Base-by-base conservation (phyloP, 23 tunicate genomes). In the Ascidia mentula region DNA sequence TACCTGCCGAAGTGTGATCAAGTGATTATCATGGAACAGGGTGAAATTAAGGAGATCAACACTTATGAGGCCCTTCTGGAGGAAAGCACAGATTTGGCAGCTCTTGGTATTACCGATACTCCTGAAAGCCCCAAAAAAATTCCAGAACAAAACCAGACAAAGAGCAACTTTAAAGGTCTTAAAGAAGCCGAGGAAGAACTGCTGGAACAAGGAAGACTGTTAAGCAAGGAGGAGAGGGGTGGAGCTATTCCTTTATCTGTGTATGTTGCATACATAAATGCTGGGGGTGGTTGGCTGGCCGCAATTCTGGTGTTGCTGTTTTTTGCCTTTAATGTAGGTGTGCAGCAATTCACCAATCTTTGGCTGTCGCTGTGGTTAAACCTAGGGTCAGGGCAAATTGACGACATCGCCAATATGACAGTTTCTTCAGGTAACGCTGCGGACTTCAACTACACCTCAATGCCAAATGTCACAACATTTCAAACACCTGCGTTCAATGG, bases 331-430 rank as follows among this genome's bases (percentile, higher is more conserved):
- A 87, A 81, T 39, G 87, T 86, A 40, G 86, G 87, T 37, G 81
- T 75, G 46, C 90, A 85, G 59, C 97, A 86, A 46, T 91, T 91
- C 69, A 80, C 82, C n/a, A 77, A 72, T 32, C 72, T 86, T 36
- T 91, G 97, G 97, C 59, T 91, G 37, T 91, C 97, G 8, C 77
- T 60, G 34, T 86, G 90, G 97, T 38, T 91, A 12, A 91, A 82
- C 22, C 80, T 76, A 18, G 78, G 84, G 34, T 86, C 90, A 6
- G 65, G 22, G 12, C 74, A 70, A 20, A 30, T 22, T 70, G 31
- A 36, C 13, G 69, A 45, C 0, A 28, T 37, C 15, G 78, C 26
- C 20, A 74, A 34, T 38, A 36, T 36, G 37, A 39, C 38, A 2
- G 22, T 36, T 3, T 24, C 26, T 36, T 6, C 65, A 3, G 4